phyloP scores from a whole-genome alignment of 2,113 vertebrate genomes.

The Seriola quinqueradiata region DNA sequence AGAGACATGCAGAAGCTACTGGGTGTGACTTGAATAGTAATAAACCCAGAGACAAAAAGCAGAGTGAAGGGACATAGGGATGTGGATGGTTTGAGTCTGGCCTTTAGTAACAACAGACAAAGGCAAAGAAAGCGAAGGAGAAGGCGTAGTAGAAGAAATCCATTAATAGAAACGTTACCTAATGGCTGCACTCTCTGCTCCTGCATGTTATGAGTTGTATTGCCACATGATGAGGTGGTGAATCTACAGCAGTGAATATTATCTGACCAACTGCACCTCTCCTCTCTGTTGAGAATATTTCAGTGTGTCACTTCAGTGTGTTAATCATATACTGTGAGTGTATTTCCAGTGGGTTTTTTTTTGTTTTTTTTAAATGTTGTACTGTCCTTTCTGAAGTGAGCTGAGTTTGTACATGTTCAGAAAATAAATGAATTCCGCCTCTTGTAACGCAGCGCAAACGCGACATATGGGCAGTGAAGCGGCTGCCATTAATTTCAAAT shows the following conservation, averaged over 20 bases:
- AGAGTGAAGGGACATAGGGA: conserved; percentile 33
- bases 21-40: conserved; percentile 68
- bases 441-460: neutral
- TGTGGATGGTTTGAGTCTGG: conserved; percentile 27
- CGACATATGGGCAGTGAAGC: conserved; percentile 28
- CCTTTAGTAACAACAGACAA: conserved; percentile 42
- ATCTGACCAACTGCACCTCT: conserved; percentile 31
- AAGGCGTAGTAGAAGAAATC: conserved; percentile 14
- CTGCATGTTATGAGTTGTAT: conserved; percentile 31
- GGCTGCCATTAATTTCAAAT: conserved; percentile 40
- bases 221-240: conserved; percentile 19
- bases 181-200: conserved; percentile 14
- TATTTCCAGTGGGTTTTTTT: neutral
- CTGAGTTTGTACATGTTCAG: conserved; percentile 9
- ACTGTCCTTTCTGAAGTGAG: conserved; percentile 5
- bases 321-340: conserved; percentile 7
- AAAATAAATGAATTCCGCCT: conserved; percentile 34
- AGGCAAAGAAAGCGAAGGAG: neutral
- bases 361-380: neutral
- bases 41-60: conserved; percentile 59
- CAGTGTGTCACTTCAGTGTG: conserved; percentile 11
- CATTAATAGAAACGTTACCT: conserved; percentile 49
- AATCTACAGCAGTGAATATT: conserved; percentile 29
- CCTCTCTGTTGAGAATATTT: conserved; percentile 7
- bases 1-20: conserved; percentile 60